These are phyloP conservation scores for Taeniopygia guttata DNA, from an alignment of 2,797 vertebrate genomes.

Conservation along the genomic window DNA sequence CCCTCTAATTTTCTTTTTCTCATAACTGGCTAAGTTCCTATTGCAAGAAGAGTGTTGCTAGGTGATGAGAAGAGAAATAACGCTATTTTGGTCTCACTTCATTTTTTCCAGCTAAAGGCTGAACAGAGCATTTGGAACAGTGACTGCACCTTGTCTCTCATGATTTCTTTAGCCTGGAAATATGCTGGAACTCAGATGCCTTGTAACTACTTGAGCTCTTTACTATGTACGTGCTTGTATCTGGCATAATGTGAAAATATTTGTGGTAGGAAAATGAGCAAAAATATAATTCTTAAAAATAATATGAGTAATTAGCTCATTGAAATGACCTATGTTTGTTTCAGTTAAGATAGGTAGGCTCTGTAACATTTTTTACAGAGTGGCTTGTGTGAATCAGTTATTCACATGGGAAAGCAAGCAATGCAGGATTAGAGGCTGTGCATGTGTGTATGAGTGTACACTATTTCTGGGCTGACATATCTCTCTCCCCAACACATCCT, in stretches of 20 bases:
- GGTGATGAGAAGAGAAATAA: constrained; percentile 25
- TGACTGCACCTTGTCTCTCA: not conserved
- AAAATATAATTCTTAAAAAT: not conserved
- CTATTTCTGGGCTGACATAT: not conserved
- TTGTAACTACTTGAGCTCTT: not conserved
- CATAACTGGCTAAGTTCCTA: not conserved
- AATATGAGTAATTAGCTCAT: not conserved
- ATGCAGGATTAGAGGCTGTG: not conserved
- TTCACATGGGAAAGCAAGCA: not conserved
- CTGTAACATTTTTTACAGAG: not conserved
- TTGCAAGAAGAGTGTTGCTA: constrained; percentile 25
- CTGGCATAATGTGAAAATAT: not conserved
- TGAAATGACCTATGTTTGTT: not conserved
- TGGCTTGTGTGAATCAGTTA: not conserved
- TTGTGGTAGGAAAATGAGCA: not conserved
- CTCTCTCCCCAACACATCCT: not conserved
- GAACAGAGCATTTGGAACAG: constrained; percentile 11
- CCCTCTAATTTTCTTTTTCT: constrained; percentile 2
- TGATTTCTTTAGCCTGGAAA: not conserved
- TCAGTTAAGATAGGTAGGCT: not conserved
- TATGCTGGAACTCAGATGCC: not conserved
- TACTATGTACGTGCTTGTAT: not conserved
- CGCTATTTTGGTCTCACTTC: constrained; percentile 39
- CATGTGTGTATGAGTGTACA: not conserved
- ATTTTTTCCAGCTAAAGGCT: constrained; percentile 29